Evolutionary conservation across 2,113 vertebrate genomes (phyloP).

Genomic region (Mobula birostris): DNA sequence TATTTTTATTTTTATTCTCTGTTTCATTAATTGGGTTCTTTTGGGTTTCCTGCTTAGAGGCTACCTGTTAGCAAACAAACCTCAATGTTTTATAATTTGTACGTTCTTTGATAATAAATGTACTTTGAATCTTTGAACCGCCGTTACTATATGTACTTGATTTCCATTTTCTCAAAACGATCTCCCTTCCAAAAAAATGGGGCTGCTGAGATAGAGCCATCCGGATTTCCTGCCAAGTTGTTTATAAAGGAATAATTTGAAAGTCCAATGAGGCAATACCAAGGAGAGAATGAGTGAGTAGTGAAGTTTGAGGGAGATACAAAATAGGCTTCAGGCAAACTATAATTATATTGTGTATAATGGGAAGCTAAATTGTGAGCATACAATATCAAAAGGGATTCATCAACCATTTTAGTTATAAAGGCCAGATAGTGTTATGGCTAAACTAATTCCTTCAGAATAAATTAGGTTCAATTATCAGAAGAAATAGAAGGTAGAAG

Average conservation of each 20-base stretch:
- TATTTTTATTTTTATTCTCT: no score
- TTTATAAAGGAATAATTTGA: background rate
- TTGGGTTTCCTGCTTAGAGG: no score
- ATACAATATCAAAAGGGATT: background rate
- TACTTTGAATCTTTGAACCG: no score
- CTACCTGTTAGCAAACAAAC: no score
- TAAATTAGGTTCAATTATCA: background rate
- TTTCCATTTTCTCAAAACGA: background rate
- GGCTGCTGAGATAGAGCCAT: background rate
- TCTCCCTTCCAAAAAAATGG: background rate
- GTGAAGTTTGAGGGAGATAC: background rate
- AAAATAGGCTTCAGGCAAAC: background rate
- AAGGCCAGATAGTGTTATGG: background rate
- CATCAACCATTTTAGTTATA: background rate
- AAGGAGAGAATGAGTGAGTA: background rate
- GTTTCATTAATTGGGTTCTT: no score
- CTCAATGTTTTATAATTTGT: no score
- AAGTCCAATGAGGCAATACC: background rate
- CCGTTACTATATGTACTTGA: background rate
- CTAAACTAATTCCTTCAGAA: background rate
- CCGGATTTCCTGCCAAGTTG: background rate
- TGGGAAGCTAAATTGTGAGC: background rate
- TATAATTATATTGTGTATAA: background rate
- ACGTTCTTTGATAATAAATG: no score
- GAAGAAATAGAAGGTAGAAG: background rate